Base-by-base conservation (phyloP, 2,797 vertebrate genomes). In the Borostomias antarcticus region DNA sequence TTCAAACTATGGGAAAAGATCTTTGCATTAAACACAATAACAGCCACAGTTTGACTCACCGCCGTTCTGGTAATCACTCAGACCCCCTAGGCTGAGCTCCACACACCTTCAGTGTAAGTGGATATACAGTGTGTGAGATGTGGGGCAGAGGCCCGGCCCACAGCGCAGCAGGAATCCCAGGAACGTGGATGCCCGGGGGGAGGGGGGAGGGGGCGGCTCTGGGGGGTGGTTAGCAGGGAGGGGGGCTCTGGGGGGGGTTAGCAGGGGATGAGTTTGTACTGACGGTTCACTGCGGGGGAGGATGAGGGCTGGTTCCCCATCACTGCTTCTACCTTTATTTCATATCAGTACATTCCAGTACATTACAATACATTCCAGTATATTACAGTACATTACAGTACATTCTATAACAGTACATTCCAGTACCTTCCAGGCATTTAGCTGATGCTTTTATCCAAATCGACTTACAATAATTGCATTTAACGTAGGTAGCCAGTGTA, bases 131-230 rank as follows among this genome's bases (percentile, higher is more conserved):
- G 1, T 32, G 32, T 26, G 21, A 15, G 13, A 28, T 13, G 21
- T 64, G 61, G 17, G 66, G 57, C 68, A 62, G 30, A 58, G 4
- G 13, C 3, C 74, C 3, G 58, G 47, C 25, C 21, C 65, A 17
- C 51, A 8, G 25, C 25, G 13, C 5, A 5, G 43, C 26, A 66
- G 77, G 66, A 83, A 86, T 85, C 62, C 73, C 35, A 74, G 78
- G 76, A 85, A 85, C 56, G 64, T 77, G 67, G 67, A 47, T 23
- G 35, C 52, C n/a, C 62, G 53, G 69, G 53, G 9, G 28, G 45
- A 19, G n/a, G 1, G 5, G 17, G 10, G 1, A 6, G 45, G 52
- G 52, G 52, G 9, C 6, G 11, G 13, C 25, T n/a, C n/a, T n/a
- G n/a, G n/a, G n/a, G n/a, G n/a, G n/a, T n/a, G 47, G 29, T 47